These are phyloP conservation scores for Phataginus tricuspis DNA, from an alignment of 2,797 vertebrate species.

Conservation along the genomic window DNA sequence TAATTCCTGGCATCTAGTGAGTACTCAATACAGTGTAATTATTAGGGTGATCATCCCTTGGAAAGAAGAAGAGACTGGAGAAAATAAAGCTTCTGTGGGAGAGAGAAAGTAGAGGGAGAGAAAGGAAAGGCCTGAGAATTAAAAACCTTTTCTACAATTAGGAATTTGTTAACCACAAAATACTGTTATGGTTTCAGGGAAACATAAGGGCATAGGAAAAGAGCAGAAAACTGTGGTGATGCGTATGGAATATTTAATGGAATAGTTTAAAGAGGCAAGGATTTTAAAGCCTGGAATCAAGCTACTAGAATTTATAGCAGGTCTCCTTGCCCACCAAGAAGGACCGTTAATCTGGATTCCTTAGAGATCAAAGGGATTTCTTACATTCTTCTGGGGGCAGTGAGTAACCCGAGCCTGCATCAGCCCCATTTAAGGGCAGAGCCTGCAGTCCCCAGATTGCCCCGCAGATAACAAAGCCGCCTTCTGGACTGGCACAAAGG, in stretches of 20 bases:
- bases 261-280: background rate
- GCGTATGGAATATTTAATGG: background rate
- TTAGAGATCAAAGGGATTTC: conserved; percentile 54
- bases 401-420: background rate
- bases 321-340: background rate
- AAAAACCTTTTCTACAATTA: background rate
- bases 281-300: conserved; percentile 36
- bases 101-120: background rate
- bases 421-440: background rate
- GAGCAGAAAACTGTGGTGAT: background rate
- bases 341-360: conserved; percentile 21
- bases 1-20: background rate
- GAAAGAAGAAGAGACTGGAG: background rate
- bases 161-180: background rate
- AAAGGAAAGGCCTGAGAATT: background rate
- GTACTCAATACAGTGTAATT: background rate
- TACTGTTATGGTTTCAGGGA: background rate
- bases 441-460: background rate
- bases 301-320: background rate
- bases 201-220: background rate
- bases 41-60: background rate
- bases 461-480: background rate
- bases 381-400: conserved; percentile 51
- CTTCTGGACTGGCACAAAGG: background rate
- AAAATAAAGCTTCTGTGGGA: background rate